Evolutionary conservation across 2,797 vertebrate species (phyloP).

Genomic region (Phoebastria nigripes): DNA sequence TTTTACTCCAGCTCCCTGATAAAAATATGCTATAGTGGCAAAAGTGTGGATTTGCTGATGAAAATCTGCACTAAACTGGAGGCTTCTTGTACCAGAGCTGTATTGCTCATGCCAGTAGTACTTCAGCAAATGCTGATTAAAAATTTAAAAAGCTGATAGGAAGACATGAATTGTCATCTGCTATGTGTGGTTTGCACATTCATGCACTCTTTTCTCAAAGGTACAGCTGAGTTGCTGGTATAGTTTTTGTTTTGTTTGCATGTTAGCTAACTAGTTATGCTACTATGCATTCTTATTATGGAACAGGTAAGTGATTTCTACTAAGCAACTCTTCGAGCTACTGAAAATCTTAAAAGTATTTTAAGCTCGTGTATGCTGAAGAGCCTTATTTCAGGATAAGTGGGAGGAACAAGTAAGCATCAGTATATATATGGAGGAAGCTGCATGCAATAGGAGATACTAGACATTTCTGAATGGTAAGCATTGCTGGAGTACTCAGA

Average conservation of each 20-base stretch:
- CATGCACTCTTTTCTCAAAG: not conserved
- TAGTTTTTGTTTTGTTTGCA: not conserved
- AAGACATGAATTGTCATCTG: not conserved
- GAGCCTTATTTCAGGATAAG: not conserved
- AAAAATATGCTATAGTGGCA: not conserved
- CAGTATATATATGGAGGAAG: not conserved
- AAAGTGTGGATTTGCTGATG: not conserved
- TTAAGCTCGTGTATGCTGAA: not conserved
- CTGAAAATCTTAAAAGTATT: not conserved
- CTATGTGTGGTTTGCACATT: not conserved
- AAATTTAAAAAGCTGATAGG: not conserved
- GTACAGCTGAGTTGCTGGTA: not conserved
- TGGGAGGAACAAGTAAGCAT: not conserved
- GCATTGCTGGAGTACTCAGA: not conserved
- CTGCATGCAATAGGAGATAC: not conserved
- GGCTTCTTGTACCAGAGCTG: not conserved
- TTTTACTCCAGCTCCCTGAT: not conserved
- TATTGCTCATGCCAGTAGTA: not conserved
- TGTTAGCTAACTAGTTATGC: not conserved
- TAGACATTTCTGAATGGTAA: not conserved
- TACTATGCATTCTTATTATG: not conserved
- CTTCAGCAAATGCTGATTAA: not conserved
- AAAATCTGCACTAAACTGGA: not conserved
- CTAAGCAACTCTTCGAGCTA: not conserved
- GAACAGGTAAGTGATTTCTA: not conserved